These are phyloP conservation scores for Microtus pennsylvanicus DNA, from an alignment of 2,113 vertebrate species.

Conservation along the genomic window DNA sequence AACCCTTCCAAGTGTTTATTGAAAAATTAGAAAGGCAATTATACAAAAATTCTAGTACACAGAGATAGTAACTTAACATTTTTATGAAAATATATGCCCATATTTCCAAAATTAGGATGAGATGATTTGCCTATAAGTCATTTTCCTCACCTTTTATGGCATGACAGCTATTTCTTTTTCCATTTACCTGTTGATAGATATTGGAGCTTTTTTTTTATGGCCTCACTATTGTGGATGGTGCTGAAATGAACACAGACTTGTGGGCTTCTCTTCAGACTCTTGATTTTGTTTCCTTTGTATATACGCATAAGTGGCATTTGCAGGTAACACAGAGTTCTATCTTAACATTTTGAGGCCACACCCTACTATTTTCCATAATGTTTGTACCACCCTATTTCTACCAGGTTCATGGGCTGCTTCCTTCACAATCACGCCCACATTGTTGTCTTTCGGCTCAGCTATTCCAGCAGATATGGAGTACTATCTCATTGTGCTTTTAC, in stretches of 20 bases:
- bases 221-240: background rate
- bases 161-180: too few species aligned
- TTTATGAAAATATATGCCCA: background rate
- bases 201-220: background rate
- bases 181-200: background rate
- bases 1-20: background rate
- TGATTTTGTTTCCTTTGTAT: background rate
- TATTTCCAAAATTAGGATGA: background rate
- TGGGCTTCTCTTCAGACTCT: background rate
- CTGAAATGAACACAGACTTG: background rate
- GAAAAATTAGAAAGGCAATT: background rate
- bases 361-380: background rate
- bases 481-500: background rate
- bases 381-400: background rate
- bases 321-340: background rate
- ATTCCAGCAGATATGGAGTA: background rate
- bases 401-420: background rate
- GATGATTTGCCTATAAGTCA: background rate
- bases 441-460: background rate
- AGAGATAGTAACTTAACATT: background rate
- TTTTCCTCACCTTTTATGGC: background rate
- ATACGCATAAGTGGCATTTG: too few species aligned
- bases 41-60: background rate
- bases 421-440: background rate
- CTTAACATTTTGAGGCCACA: background rate